A percentile compares a stretch with the other conserved stretches of the same genome.
Evolutionary conservation across 2,888 invertebrate genomes (phyloP).

Genomic region (Sphaerolaimus hirsutus): DNA sequence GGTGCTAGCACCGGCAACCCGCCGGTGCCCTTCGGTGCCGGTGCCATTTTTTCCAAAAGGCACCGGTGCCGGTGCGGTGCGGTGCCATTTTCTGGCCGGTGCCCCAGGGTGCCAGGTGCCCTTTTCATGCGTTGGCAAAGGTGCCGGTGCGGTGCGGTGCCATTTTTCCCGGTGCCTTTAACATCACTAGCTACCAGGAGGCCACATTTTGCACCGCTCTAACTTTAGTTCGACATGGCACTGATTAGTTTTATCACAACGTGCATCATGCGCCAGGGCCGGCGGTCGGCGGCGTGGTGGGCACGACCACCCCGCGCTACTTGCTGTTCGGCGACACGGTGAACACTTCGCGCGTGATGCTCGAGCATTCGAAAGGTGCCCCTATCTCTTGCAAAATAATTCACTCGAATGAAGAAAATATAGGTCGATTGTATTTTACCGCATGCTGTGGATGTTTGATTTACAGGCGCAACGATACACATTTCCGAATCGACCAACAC

Average conservation of each 20-base stretch:
- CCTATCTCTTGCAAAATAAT: not conserved
- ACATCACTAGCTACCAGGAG: no score
- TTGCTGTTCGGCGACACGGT: constrained; percentile 2
- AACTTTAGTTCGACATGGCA: not conserved
- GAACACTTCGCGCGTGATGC: not conserved
- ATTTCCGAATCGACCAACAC: constrained; percentile 7
- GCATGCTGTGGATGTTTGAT: no score
- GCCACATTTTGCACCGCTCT: no score
- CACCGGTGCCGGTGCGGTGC: no score
- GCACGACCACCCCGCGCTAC: constrained; percentile 1
- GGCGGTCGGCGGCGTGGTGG: constrained; percentile 1
- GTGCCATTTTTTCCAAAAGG: no score
- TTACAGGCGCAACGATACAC: constrained; percentile 10
- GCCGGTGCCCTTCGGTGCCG: no score
- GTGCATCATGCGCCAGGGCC: not conserved
- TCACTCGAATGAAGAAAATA: not conserved
- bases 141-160: no score
- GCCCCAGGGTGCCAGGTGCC: no score
- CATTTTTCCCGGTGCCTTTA: not conserved
- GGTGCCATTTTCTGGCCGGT: no score
- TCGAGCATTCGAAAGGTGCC: not conserved
- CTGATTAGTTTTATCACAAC: not conserved
- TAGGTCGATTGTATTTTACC: not conserved
- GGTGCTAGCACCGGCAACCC: no score
- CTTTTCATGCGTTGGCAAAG: no score